These are phyloP conservation scores for Pteropus alecto DNA, from an alignment of 2,113 vertebrate species.

Conservation along the genomic window DNA sequence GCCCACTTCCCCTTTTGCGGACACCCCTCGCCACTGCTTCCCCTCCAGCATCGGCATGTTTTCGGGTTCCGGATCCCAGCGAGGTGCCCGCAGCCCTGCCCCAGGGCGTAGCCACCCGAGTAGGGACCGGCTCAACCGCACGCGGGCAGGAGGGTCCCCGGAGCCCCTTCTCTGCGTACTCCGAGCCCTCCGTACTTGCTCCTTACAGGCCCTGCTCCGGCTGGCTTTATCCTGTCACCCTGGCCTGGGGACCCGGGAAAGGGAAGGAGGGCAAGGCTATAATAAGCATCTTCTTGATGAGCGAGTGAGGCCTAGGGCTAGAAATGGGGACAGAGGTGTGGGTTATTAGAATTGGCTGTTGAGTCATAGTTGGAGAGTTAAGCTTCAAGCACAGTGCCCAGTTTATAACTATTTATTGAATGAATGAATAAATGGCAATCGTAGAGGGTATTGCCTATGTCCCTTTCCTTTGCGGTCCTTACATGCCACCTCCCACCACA, in stretches of 20 bases:
- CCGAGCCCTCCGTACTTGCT: not conserved
- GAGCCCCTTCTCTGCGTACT: not conserved
- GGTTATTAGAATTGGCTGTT: not conserved
- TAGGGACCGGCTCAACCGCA: not conserved
- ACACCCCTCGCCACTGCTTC: not conserved
- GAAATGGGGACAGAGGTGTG: not conserved
- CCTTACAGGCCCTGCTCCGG: not conserved
- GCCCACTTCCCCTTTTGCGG: not conserved
- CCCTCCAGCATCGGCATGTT: not conserved
- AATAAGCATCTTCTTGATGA: not conserved
- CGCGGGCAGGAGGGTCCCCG: not conserved
- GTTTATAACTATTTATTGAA: not conserved
- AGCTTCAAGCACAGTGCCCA: not conserved
- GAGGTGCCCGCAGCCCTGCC: not conserved
- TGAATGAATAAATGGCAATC: slow-evolving; percentile 14
- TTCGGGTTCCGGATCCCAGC: not conserved
- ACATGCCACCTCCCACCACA: not conserved
- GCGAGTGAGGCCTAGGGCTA: not conserved
- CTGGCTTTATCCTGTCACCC: not conserved
- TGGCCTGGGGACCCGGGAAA: not conserved
- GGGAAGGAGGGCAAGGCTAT: not conserved
- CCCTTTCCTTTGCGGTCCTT: not conserved
- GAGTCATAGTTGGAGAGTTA: not conserved
- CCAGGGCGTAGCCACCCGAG: not conserved
- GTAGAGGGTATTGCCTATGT: not conserved